Evolutionary conservation across 1,140 invertebrate species (phyloP).

Genomic region (Heterodera schachtii): DNA sequence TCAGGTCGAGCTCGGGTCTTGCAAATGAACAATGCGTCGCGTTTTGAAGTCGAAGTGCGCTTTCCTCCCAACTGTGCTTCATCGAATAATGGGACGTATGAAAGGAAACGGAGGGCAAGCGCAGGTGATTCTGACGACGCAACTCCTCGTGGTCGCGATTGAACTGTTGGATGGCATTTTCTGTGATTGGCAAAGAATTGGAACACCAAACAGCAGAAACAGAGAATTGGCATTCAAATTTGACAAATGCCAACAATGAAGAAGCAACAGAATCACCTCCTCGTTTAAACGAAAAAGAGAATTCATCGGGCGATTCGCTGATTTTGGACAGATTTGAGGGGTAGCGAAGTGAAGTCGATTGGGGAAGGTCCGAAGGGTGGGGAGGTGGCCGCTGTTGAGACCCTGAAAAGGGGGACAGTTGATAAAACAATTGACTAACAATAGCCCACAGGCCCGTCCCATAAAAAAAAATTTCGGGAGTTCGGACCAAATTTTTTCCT

Average conservation of each 20-base stretch:
- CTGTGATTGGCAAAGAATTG: background rate
- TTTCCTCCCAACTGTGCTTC: slow-evolving; percentile 33
- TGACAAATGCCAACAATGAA: background rate
- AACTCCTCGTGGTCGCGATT: slow-evolving; percentile 20
- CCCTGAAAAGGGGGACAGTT: background rate
- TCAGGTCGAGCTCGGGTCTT: slow-evolving; percentile 17
- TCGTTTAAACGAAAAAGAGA: slow-evolving; percentile 28
- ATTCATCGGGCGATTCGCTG: slow-evolving; percentile 24
- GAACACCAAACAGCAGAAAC: no score
- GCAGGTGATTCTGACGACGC: background rate
- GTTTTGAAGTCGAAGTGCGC: slow-evolving; percentile 18
- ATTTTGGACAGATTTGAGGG: slow-evolving; percentile 23
- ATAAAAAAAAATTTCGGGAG: no score
- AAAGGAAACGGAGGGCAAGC: slow-evolving; percentile 21
- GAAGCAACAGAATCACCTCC: background rate
- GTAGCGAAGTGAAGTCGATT: no score
- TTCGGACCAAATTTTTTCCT: no score
- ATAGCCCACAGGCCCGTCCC: no score
- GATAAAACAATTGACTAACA: no score
- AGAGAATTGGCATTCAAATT: no score
- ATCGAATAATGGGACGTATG: slow-evolving; percentile 25
- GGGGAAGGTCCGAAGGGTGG: slow-evolving; percentile 8
- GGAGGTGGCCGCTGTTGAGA: background rate
- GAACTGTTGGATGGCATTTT: slow-evolving; percentile 16
- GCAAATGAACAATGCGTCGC: slow-evolving; percentile 5